Evolutionary conservation across 2,888 invertebrate genomes (phyloP), one percentile per base, ranked within the genome.

Genomic region (Didymodactylos carnosus): DNA sequence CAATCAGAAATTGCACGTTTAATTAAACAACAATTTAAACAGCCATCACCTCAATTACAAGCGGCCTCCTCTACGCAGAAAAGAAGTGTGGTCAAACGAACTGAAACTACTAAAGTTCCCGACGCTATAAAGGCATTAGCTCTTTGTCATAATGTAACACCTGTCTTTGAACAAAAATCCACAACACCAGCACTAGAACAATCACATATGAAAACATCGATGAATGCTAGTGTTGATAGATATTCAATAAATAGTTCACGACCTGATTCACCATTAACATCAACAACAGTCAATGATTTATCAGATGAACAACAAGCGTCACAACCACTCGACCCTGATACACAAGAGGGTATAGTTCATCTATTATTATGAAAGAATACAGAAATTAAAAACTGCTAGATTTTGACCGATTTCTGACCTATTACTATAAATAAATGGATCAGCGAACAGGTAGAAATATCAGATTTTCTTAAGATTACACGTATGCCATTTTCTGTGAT

Each of bases 141-240:
- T 0, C 85, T 99, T 43, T 99, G 98, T 82, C 98, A 99, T 82
- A 99, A 99, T 84, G 98, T 99, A 14, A 99, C 98, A 0, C 98
- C 98, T 0, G 70, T 71, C 35, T 70, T 70, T 27, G 71, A 73
- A 35, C 41, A 49, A 16, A 70, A 70, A 35, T 16, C 53, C 16
- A 19, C 53, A 4, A 8, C 51, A 27, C 29, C 46, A 49, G 23
- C 46, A 4, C 23, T 23, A n/a, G 46, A 49, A 19, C n/a, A 19
- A 49, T 23, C n/a, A 10, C 16, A 16, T 13, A 19, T 23, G 23
- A 49, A 11, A 6, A 49, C 46, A 49, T 49, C 19, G 3, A 49
- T 14, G 2, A 19, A 2, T 13, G 3, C 49, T 35, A 29, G 35
- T 8, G 35, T 27, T n/a, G n/a, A n/a, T n/a, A n/a, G n/a, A n/a